Percentiles rank a stretch among this genome's conserved stretches.
These are phyloP conservation scores for Caenorhabditis angaria DNA, from an alignment of 2,888 invertebrate species.

Conservation along the genomic window DNA sequence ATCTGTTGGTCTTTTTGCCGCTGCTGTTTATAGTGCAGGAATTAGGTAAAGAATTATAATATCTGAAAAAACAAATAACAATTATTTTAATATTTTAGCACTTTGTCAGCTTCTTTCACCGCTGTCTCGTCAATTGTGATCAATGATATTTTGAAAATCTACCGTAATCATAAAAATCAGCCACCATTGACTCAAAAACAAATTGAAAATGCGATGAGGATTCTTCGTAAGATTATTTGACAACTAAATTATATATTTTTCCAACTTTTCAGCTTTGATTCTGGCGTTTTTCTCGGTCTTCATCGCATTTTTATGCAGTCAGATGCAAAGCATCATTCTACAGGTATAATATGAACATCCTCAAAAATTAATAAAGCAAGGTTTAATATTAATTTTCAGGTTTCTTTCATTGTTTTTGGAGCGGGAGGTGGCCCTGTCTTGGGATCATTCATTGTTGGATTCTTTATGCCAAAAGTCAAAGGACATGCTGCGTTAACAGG, in stretches of 20 bases:
- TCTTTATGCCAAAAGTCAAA: constrained; percentile 62
- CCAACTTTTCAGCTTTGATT: background rate
- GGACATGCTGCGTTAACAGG: constrained; percentile 80
- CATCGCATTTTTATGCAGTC: constrained; percentile 42
- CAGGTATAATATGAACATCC: no score
- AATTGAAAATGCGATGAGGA: constrained; percentile 28
- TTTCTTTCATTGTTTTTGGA: constrained; percentile 67
- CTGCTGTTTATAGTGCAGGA: constrained; percentile 62
- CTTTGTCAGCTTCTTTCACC: constrained; percentile 60
- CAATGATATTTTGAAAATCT: constrained; percentile 54
- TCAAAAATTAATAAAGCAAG: no score
- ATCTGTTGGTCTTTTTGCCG: constrained; percentile 60
- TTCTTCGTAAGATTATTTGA: constrained; percentile 55
- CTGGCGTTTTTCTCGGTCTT: constrained; percentile 36
- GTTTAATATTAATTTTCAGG: no score
- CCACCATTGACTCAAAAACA: constrained; percentile 12
- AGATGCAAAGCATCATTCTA: constrained; percentile 43
- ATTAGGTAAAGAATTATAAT: constrained; percentile 43
- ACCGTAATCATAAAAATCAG: constrained; percentile 9
- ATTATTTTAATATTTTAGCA: constrained; percentile 40
- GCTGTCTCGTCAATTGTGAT: constrained; percentile 62
- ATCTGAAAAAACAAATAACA: background rate
- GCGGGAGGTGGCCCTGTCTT: constrained; percentile 67
- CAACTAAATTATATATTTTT: no score
- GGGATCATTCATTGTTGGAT: constrained; percentile 62